Percentiles rank a stretch among this genome's conserved stretches.
These are phyloP conservation scores for Hydrophis major DNA, from an alignment of 2,797 vertebrate species.

Conservation along the genomic window DNA sequence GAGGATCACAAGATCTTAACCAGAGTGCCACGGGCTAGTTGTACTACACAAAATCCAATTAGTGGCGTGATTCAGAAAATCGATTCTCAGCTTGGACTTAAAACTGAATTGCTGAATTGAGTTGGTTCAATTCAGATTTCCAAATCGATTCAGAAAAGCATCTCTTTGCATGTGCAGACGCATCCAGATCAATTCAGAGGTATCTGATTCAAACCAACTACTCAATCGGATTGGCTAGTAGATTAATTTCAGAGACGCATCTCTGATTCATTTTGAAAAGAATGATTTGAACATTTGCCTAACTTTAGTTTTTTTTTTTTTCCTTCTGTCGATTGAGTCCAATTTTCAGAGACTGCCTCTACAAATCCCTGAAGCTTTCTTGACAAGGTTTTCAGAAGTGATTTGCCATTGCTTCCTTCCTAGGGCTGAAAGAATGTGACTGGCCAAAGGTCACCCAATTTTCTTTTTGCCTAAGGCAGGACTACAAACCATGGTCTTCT, in stretches of 20 bases:
- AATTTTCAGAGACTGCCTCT: background rate
- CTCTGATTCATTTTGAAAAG: background rate
- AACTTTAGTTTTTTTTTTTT: background rate
- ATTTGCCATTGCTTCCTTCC: background rate
- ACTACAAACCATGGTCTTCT: background rate
- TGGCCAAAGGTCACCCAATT: background rate
- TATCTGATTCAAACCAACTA: background rate
- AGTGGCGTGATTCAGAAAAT: background rate
- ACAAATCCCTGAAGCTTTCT: background rate
- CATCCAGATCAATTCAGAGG: background rate
- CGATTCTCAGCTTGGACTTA: background rate
- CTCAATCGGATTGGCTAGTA: background rate
- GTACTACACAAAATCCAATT: background rate
- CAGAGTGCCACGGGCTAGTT: background rate
- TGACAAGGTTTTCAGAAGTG: background rate
- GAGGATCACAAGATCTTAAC: background rate
- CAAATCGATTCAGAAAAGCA: background rate
- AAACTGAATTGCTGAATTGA: background rate
- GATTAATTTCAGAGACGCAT: background rate
- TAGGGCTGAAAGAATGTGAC: background rate
- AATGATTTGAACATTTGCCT: background rate
- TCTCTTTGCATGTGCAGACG: background rate
- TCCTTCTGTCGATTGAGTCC: background rate
- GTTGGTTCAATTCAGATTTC: background rate
- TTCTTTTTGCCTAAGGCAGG: background rate